phyloP scores from a whole-genome alignment of 1,140 invertebrate genomes.

The Drosophila rhopaloa region DNA sequence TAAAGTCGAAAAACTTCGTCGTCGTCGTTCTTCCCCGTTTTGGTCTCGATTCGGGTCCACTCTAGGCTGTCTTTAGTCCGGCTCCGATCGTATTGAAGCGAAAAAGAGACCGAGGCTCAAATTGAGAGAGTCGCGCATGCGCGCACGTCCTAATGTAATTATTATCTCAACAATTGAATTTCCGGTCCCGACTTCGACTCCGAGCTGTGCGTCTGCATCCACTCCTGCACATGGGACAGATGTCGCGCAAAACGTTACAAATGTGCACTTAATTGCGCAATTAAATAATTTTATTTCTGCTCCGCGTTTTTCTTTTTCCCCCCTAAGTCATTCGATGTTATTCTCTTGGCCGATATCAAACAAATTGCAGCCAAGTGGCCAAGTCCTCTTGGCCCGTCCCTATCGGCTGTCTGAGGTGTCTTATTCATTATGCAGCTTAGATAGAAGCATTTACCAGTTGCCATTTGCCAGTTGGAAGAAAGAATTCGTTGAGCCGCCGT shows the following conservation, averaged over 20 bases:
- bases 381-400: constrained; percentile 33
- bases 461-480: constrained; percentile 22
- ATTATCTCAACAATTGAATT: constrained; percentile 84
- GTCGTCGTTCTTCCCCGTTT: constrained; percentile 15
- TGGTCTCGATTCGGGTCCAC: constrained; percentile 34
- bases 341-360: constrained; percentile 55
- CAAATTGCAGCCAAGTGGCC: constrained; percentile 70
- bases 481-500: neutral
- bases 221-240: constrained; percentile 74
- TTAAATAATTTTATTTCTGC: constrained; percentile 83
- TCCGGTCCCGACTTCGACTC: constrained; percentile 67
- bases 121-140: constrained; percentile 71
- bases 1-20: neutral
- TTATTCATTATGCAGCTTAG: constrained; percentile 67
- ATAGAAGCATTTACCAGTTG: constrained; percentile 42
- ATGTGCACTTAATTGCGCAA: constrained; percentile 84
- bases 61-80: constrained; percentile 23
- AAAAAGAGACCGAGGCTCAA: constrained; percentile 20
- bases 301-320: constrained; percentile 37
- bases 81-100: constrained; percentile 40
- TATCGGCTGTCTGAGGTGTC: constrained; percentile 61
- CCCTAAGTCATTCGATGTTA: neutral
- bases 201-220: constrained; percentile 16
- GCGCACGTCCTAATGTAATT: constrained; percentile 84
- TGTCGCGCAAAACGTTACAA: constrained; percentile 84